Conservation (phyloP, 2,797 vertebrate genomes). For the Thunnus albacares region DNA sequence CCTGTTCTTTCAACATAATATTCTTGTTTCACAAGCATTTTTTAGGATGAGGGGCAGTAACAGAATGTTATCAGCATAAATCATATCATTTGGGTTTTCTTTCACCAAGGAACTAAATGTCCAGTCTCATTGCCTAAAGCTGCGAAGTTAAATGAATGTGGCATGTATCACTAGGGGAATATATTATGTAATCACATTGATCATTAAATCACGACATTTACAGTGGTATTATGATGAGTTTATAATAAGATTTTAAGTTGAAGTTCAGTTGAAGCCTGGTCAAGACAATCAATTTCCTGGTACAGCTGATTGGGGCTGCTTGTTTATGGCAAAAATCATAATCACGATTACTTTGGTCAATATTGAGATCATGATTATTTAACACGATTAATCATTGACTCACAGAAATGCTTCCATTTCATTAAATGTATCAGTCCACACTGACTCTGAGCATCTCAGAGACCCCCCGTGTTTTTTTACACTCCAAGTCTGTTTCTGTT, state of each 20-base stretch:
- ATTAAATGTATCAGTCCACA: too few relatives aligned
- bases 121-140: constrained; percentile 1
- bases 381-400: too few relatives aligned
- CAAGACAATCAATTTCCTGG: neutral
- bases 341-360: too few relatives aligned
- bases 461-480: too few relatives aligned
- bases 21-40: constrained; percentile 21
- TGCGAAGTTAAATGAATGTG: constrained; percentile 18
- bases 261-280: neutral
- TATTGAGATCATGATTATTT: too few relatives aligned
- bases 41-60: neutral
- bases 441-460: too few relatives aligned
- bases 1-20: neutral
- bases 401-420: too few relatives aligned
- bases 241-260: neutral
- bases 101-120: neutral
- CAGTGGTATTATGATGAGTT: neutral
- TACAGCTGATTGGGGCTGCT: neutral
- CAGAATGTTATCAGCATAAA: constrained; percentile 5
- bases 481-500: too few relatives aligned
- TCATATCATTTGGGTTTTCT: constrained; percentile 6
- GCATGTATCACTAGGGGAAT: neutral
- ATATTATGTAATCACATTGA: neutral
- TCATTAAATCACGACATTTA: neutral
- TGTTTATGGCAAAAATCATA: too few relatives aligned